phyloP scores from a whole-genome alignment of 2,888 invertebrate genomes.

The Opisthograptis luteolata region DNA sequence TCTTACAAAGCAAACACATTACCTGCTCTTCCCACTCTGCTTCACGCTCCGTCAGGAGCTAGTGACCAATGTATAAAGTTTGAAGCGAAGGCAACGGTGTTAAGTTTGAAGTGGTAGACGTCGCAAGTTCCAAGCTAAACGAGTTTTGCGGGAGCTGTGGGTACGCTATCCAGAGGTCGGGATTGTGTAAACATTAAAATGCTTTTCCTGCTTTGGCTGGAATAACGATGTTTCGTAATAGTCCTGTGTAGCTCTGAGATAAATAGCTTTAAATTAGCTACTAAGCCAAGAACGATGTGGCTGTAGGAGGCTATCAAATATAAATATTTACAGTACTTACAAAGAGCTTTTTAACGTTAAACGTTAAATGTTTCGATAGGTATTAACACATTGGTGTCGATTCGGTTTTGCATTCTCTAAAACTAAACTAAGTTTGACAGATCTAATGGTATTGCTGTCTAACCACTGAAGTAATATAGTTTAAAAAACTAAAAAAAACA shows the following conservation, averaged over 20 bases:
- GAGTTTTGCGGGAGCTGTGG: conserved; percentile 67
- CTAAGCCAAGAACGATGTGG: too few species aligned
- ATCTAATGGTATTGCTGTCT: too few species aligned
- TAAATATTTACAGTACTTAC: too few species aligned
- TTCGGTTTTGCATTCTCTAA: too few species aligned
- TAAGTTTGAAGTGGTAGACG: conserved; percentile 29
- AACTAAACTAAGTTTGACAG: too few species aligned
- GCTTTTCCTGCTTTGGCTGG: conserved; percentile 62
- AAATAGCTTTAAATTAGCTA: neutral
- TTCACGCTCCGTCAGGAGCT: neutral
- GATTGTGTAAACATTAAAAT: conserved; percentile 75
- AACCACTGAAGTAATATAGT: too few species aligned
- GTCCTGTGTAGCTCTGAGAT: neutral
- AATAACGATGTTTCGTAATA: conserved; percentile 45
- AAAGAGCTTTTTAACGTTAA: too few species aligned
- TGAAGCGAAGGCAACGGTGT: conserved; percentile 19
- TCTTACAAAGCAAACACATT: conserved; percentile 34
- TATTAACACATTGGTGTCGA: too few species aligned
- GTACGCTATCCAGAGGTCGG: conserved; percentile 67
- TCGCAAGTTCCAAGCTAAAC: conserved; percentile 59
- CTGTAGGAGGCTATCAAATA: too few species aligned
- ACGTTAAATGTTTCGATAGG: too few species aligned
- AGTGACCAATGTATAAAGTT: conserved; percentile 39
- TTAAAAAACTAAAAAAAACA: too few species aligned
- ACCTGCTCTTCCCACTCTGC: conserved; percentile 1